phyloP scores from a whole-genome alignment of 2,797 vertebrate species.

The Sarcoramphus papa region DNA sequence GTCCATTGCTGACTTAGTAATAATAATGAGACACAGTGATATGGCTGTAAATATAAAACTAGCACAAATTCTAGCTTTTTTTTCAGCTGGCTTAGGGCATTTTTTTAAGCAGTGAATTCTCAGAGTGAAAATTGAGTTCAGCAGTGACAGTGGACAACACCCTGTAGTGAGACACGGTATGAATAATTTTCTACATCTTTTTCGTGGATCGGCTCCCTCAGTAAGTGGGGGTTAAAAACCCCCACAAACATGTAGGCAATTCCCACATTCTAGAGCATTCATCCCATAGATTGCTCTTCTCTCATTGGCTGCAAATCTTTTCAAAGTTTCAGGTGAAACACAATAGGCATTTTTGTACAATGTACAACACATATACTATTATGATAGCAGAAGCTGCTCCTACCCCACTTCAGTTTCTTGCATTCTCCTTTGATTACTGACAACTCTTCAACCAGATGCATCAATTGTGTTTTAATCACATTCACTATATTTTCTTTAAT shows the following conservation, averaged over 20 bases:
- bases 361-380: neutral
- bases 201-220: neutral
- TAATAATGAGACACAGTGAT: neutral
- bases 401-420: neutral
- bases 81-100: neutral
- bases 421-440: neutral
- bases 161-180: neutral
- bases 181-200: neutral
- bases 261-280: neutral
- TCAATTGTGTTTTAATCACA: neutral
- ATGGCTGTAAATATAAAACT: neutral
- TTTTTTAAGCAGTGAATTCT: neutral
- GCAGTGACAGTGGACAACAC: neutral
- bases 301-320: neutral
- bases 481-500: neutral
- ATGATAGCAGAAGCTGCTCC: neutral
- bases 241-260: neutral
- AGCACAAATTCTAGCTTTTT: neutral
- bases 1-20: constrained; percentile 16
- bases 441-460: neutral
- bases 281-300: neutral
- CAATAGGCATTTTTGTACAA: neutral
- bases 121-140: neutral
- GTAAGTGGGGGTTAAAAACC: neutral
- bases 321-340: neutral